Evolutionary conservation across 2,797 vertebrate species (phyloP).

Genomic region (Scomberomorus guttatus): DNA sequence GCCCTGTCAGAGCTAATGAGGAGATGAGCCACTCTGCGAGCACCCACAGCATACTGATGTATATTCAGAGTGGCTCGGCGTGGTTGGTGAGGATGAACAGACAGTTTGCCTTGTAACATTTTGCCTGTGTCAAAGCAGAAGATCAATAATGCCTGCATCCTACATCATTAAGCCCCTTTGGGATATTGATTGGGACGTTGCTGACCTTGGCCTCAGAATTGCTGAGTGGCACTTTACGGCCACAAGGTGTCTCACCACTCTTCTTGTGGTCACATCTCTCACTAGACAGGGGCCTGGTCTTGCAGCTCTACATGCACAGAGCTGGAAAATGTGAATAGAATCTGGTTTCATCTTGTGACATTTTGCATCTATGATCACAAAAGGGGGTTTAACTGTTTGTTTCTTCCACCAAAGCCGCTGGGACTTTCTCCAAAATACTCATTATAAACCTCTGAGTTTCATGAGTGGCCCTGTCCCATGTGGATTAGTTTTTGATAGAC

Average conservation of each 20-base stretch:
- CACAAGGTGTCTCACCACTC: constrained; percentile 78
- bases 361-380: neutral
- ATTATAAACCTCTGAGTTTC: neutral
- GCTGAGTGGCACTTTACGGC: constrained; percentile 72
- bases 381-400: neutral
- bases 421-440: neutral
- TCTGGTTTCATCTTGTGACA: constrained; percentile 13
- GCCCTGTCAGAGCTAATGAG: constrained; percentile 39
- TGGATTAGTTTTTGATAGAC: neutral
- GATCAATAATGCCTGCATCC: constrained; percentile 60
- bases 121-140: constrained; percentile 49
- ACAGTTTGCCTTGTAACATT: constrained; percentile 45
- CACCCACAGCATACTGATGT: constrained; percentile 38
- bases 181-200: constrained; percentile 63
- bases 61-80: constrained; percentile 26
- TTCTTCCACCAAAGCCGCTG: neutral
- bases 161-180: constrained; percentile 60
- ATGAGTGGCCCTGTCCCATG: neutral
- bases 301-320: constrained; percentile 4
- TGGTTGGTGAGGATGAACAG: constrained; percentile 14
- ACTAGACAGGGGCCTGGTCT: constrained; percentile 24
- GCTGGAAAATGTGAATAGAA: constrained; percentile 27
- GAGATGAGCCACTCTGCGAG: constrained; percentile 27
- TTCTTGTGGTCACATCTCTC: constrained; percentile 37
- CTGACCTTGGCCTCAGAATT: constrained; percentile 59